Base-by-base conservation (phyloP, 2,888 invertebrate species). In the Crematogaster levior region DNA sequence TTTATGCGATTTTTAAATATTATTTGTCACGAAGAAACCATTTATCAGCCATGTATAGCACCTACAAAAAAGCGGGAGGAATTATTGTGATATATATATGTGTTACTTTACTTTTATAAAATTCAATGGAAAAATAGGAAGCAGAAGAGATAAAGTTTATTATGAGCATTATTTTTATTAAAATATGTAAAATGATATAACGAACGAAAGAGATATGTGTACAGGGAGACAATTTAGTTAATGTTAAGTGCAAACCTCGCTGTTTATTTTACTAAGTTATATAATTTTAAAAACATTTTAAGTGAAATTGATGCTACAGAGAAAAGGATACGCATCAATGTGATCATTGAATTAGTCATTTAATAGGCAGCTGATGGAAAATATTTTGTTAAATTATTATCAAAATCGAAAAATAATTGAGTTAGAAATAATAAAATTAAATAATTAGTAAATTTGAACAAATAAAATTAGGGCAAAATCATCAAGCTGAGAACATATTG, bases 71-170 rank as follows among this genome's bases (percentile, higher is more conserved):
- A 77, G 48, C 18, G 37, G 30, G n/a, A 21, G 53, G 21, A 68
- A 68, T 68, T 21, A 40, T 68, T 77, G 77, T 77, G 77, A 77
- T 77, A 68, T 77, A 65, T 74, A 75, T 24, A 2, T 77, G 43
- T 9, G 9, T 79, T 70, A 79, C 3, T 24, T 79, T 56, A 43
- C 12, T 56, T 77, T 66, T 53, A 66, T 77, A 77, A 75, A 75
- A 75, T 37, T 66, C 18, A 53, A 75, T 18, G 24, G 21, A 30
- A 77, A 30, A 46, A 6, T 46, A 46, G 1, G 4, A 53, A 30
- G 6, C 21, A n/a, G 24, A 27, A 56, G 30, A 68, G 53, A 77
- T n/a, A 21, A 75, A 61, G n/a, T 34, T 70, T 12, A 27, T 51
- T 56, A 70, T 24, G 43, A 65, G 34, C 27, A 56, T 70, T 56